Conservation (phyloP, 2,113 vertebrate species). For the Felis chaus region DNA sequence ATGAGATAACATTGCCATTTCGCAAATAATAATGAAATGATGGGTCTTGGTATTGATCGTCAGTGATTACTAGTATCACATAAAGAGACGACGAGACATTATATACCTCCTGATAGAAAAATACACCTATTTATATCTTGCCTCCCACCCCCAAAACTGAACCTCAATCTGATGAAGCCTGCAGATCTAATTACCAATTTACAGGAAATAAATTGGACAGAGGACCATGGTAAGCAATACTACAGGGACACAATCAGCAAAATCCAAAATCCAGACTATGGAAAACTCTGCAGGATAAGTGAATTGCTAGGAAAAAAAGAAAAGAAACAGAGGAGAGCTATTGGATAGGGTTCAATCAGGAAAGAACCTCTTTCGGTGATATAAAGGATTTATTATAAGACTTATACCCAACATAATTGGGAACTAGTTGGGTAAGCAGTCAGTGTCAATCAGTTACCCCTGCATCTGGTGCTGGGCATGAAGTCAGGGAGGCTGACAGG, state of each 20-base stretch:
- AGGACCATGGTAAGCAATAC: background rate
- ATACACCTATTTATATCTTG: background rate
- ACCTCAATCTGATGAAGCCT: background rate
- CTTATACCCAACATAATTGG: background rate
- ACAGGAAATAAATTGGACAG: constrained; percentile 6
- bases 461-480: background rate
- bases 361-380: background rate
- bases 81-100: background rate
- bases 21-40: background rate
- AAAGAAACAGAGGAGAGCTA: background rate
- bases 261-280: background rate
- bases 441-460: background rate
- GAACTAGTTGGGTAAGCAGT: background rate
- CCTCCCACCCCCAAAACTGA: background rate
- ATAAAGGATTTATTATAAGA: background rate
- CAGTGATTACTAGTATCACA: background rate
- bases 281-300: constrained; percentile 5
- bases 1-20: background rate
- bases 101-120: background rate
- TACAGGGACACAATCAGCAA: background rate
- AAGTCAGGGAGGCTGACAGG: background rate
- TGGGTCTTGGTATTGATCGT: background rate
- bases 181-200: background rate
- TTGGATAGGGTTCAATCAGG: background rate
- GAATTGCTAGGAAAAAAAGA: background rate